These are phyloP conservation scores for Potorous gilbertii DNA, from an alignment of 2,797 vertebrate genomes.

Conservation along the genomic window DNA sequence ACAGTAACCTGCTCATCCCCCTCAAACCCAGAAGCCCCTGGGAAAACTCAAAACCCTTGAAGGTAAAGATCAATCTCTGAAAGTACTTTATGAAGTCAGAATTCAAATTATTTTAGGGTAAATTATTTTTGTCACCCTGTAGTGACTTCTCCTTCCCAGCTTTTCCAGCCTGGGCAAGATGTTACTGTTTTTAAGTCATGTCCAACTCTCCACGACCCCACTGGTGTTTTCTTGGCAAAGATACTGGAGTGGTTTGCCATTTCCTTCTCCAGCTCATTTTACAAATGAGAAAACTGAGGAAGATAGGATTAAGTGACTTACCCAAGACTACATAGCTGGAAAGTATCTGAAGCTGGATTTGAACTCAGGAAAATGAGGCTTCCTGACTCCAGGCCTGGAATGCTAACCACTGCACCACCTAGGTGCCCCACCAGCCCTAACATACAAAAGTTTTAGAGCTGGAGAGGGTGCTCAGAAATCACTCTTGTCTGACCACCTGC, in stretches of 20 bases:
- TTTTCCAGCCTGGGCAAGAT: neutral
- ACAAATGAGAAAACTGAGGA: neutral
- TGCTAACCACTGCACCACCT: too few species aligned
- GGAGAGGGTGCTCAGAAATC: neutral
- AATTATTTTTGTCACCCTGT: neutral
- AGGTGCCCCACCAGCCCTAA: neutral
- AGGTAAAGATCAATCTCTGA: neutral
- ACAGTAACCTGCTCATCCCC: neutral
- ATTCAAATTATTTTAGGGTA: neutral
- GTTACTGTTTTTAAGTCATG: neutral
- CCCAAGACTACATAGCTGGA: neutral
- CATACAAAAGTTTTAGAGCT: neutral
- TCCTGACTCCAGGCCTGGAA: too few species aligned
- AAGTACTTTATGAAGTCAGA: neutral
- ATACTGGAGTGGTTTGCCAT: neutral
- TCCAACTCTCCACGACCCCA: too few species aligned
- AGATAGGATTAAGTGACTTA: neutral
- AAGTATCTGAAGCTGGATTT: too few species aligned
- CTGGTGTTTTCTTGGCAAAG: neutral
- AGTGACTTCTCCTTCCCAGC: neutral
- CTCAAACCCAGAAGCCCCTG: neutral
- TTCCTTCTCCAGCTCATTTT: neutral
- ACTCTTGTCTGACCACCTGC: neutral
- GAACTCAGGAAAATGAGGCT: too few species aligned
- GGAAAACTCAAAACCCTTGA: neutral